A percentile compares a stretch with the other conserved stretches of the same genome.
Evolutionary conservation across 2,888 invertebrate genomes (phyloP).

Genomic region (Shargacucullia verbasci): DNA sequence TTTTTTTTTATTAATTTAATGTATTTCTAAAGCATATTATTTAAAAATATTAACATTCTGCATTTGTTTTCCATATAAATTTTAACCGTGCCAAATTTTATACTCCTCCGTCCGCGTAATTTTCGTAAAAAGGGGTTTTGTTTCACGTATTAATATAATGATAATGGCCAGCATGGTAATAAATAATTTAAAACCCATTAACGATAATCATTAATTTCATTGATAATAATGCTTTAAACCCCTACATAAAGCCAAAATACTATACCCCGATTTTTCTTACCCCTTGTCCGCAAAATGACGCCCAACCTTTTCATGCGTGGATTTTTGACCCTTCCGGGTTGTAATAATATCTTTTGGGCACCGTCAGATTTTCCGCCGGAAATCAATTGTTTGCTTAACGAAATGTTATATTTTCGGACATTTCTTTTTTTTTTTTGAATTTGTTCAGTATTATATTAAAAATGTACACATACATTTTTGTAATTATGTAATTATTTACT

Average conservation of each 20-base stretch:
- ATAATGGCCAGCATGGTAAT: not conserved
- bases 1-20: too few relatives aligned
- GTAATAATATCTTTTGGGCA: slow-evolving; percentile 41
- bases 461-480: too few relatives aligned
- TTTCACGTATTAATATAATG: too few relatives aligned
- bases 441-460: slow-evolving; percentile 10
- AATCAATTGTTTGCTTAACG: slow-evolving; percentile 29
- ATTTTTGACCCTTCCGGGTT: slow-evolving; percentile 50
- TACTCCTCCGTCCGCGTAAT: too few relatives aligned
- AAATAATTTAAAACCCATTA: slow-evolving; percentile 5
- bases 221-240: slow-evolving; percentile 19
- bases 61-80: too few relatives aligned
- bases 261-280: slow-evolving; percentile 29
- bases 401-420: slow-evolving; percentile 31
- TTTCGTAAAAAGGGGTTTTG: too few relatives aligned
- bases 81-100: too few relatives aligned
- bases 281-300: slow-evolving; percentile 45
- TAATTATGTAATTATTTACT: too few relatives aligned
- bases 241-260: slow-evolving; percentile 26
- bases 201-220: slow-evolving; percentile 23
- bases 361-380: slow-evolving; percentile 41
- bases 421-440: too few relatives aligned
- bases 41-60: too few relatives aligned
- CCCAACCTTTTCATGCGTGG: slow-evolving; percentile 43
- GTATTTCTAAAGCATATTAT: too few relatives aligned